Base-by-base conservation (phyloP, 1,140 invertebrate species). In the Cydia strobilella region DNA sequence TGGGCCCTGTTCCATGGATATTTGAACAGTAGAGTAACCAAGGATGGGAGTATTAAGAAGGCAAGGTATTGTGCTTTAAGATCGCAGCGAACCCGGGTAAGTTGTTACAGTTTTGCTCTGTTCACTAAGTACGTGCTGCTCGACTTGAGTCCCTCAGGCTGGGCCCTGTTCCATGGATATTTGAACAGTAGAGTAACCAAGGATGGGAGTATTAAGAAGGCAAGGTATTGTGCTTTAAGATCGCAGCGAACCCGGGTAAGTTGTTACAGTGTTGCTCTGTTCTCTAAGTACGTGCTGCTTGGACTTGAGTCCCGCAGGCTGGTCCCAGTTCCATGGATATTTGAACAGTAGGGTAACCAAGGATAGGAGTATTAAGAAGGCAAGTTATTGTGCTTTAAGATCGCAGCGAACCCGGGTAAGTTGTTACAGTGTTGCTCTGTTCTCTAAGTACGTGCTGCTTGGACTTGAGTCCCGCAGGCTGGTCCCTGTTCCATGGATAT, bases 1-100 rank as follows among this genome's bases (percentile, higher is more conserved):
- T 95, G 95, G 7, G 31, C 31, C 6, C 7, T 35, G 31, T 35
- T 35, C 87, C 94, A 95, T 77, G 98, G 98, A 1, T 91, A 93
- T 66, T 84, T 98, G 0, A 94, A 94, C 82, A 95, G 94, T 0
- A 93, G 94, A 77, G 89, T 96, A 27, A 96, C 97, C 1, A 96
- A 97, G 88, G 97, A 98, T 94, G 98, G 98, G 15, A 92, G 92
- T 75, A 93, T 95, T 1, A 96, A 95, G 76, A 93, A 93, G 74
- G 93, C 96, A 59, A 97, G 97, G 1, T 98, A 96, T 85, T 97
- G 95, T 74, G 96, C 96, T 85, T 94, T 98, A 15, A 94, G 94
- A 75, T 96, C 96, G 0, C 93, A 94, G 72, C 90, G 94, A 83
- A 92, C 94, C 74, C 6, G 54, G 54, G 54, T 59, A 59, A 20